phyloP scores from a whole-genome alignment of 2,888 invertebrate genomes.

The Athetis lepigone region DNA sequence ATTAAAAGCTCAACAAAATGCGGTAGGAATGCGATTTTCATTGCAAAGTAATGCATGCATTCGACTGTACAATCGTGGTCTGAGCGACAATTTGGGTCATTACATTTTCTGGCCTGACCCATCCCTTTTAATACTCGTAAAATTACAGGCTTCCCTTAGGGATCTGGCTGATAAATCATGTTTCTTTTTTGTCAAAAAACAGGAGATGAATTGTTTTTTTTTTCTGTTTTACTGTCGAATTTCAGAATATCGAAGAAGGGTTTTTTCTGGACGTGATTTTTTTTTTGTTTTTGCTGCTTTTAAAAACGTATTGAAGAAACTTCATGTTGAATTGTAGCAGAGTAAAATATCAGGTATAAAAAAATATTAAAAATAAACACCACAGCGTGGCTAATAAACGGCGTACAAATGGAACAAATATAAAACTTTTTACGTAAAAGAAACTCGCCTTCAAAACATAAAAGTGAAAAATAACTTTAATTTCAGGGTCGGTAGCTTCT shows the following conservation, averaged over 20 bases:
- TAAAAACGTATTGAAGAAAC: no score
- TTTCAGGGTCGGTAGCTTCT: no score
- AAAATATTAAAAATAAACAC: no score
- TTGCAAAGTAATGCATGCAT: constrained; percentile 23
- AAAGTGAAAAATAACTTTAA: no score
- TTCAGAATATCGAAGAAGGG: no score
- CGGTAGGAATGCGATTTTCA: constrained; percentile 19
- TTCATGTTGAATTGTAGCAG: no score
- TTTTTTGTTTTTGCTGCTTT: constrained; percentile 28
- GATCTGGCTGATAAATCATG: constrained; percentile 44
- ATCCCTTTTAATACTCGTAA: constrained; percentile 46
- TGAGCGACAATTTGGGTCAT: constrained; percentile 34
- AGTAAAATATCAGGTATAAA: no score
- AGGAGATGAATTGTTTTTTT: constrained; percentile 20
- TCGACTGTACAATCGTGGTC: constrained; percentile 43
- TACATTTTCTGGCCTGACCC: constrained; percentile 44
- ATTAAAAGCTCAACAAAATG: constrained; percentile 36
- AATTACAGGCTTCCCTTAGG: constrained; percentile 46
- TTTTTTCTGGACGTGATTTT: no score
- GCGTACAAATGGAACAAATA: no score
- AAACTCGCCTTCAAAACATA: no score
- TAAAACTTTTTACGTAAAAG: no score
- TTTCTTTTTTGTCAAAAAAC: constrained; percentile 25
- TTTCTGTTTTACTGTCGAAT: constrained; percentile 21
- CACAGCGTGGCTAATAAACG: no score